Base-by-base conservation (phyloP, 1,140 invertebrate species). In the Tribolium madens region DNA sequence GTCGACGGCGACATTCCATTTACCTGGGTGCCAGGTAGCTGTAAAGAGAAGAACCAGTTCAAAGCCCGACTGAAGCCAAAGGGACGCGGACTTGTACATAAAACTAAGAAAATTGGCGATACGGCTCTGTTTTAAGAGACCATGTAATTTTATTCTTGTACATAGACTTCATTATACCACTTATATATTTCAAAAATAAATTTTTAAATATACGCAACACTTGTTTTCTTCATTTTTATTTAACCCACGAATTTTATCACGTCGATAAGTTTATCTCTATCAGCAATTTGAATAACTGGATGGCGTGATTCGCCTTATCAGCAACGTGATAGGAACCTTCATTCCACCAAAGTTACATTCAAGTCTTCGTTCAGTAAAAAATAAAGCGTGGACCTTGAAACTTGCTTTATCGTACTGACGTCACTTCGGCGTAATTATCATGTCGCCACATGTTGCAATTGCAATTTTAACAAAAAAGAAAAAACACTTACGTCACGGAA, bases 71-170 rank as follows among this genome's bases (percentile, higher is more conserved):
- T 64, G n/a, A 70, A 48, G 21, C 42, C 17, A 10, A 36, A 48
- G 69, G 48, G 69, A 52, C 69, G 69, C 12, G 36, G 10, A 18
- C 18, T 47, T 57, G 50, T 74, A 50, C 31, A 74, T 73, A 77
- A 57, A 57, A 10, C 17, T 18, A 75, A 14, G 33, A 36, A 57
- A 57, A 57, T 57, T 18, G 26, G 3, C 50, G 26, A 52, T 33
- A 46, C 74, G 46, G 75, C 75, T 81, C 79, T 77, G 81, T 82
- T 82, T 79, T 82, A 82, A 77, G 81, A 80, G 76, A 31, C 57
- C 73, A 33, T 73, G 31, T 80, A 75, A 81, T 79, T 82, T 81
- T 82, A 82, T 82, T 79, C 71, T 81, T 82, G 78, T 82, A 82
- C 74, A 82, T 80, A 80, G 48, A 75, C 13, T 79, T 81, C 71